Evolutionary conservation across 2,113 vertebrate genomes (phyloP), one percentile per base, ranked within the genome.

Genomic region (Verasper variegatus): DNA sequence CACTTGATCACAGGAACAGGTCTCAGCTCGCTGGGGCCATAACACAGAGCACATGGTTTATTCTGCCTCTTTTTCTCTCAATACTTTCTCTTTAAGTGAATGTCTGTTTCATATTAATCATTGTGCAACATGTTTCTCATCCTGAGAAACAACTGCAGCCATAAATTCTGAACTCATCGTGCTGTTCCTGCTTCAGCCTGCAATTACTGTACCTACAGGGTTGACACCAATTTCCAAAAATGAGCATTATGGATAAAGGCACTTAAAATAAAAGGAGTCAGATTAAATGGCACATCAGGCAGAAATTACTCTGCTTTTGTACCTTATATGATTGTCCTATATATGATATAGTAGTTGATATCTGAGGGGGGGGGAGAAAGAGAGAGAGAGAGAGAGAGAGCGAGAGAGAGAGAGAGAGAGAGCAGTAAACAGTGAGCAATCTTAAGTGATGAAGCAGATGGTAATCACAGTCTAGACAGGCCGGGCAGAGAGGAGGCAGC

Each of bases 381-480:
- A 26, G 58, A 21, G 59, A 71, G 74, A 71, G 74, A 49, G 58
- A 31, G 27, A 31, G 27, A 7, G 31, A 31, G 31, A 31, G 31
- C 7, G 31, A 31, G 31, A 31, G 62, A 42, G 62, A 26, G 62
- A 42, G 66, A 26, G 58, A 21, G 59, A 71, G 74, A 68, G 74
- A 49, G 49, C 35, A 49, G 61, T 58, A 80, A 88, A 78, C 54
- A 88, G 64, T 62, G 69, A 58, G 76, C 62, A 12, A 51, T 81
- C 75, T 68, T 78, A 68, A 82, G 76, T 85, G 77, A 81, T 78
- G 80, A 86, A 87, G 83, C 85, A 89, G 86, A 90, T 85, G 67
- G 74, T 85, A 87, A 92, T 89, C 88, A 85, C 74, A 82, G 84
- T 92, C 88, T 85, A 88, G 86, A 88, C 87, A 86, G 79, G 59